Evolutionary conservation across 2,797 vertebrate species (phyloP).

Genomic region (Dicrostonyx torquatus): DNA sequence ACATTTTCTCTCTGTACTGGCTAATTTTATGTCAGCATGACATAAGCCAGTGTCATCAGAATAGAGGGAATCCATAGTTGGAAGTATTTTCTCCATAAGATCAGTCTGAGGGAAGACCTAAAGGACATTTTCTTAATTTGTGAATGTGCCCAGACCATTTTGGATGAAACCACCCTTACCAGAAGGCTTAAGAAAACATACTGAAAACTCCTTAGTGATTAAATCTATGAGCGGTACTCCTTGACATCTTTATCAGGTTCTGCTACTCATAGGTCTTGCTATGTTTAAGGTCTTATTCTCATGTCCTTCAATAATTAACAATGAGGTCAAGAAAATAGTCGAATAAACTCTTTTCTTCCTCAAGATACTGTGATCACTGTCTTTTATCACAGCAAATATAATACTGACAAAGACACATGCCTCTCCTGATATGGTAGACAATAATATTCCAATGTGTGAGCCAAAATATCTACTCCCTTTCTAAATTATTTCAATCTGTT

Average conservation of each 20-base stretch:
- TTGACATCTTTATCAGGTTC: neutral
- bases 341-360: neutral
- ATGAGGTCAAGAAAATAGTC: too few species aligned
- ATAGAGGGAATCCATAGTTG: neutral
- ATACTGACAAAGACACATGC: neutral
- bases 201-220: neutral
- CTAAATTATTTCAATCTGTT: neutral
- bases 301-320: neutral
- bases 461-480: neutral
- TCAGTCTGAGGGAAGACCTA: neutral
- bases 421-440: neutral
- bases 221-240: neutral
- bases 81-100: neutral
- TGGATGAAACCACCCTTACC: too few species aligned
- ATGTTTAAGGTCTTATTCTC: neutral
- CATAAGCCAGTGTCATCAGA: neutral
- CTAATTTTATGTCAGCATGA: neutral
- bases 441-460: neutral
- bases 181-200: neutral
- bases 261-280: rapidly evolving
- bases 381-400: neutral
- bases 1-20: neutral
- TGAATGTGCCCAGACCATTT: neutral
- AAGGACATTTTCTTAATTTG: neutral
- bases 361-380: neutral